Percentiles rank a stretch among this genome's conserved stretches.
phyloP scores from a whole-genome alignment of 2,888 invertebrate genomes.

The Nemotelus nigrinus region DNA sequence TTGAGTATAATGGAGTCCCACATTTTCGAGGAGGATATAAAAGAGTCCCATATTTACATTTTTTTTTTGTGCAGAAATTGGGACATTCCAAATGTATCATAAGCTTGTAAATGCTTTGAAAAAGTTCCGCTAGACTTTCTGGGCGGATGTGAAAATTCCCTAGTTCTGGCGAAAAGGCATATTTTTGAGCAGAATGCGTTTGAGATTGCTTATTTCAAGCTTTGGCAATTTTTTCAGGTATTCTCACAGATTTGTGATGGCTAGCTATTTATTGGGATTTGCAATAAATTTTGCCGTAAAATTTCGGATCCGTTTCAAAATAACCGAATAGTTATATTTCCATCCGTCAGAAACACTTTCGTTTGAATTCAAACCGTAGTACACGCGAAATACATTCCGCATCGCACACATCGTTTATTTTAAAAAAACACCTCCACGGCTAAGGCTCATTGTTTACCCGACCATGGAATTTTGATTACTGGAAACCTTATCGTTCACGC shows the following conservation, averaged over 20 bases:
- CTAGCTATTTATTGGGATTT: neutral
- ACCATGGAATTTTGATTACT: neutral
- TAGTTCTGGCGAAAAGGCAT: neutral
- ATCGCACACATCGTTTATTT: neutral
- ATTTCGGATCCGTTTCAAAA: neutral
- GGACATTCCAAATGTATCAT: too few relatives aligned
- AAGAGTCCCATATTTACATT: too few relatives aligned
- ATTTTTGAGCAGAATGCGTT: neutral
- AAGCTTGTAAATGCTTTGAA: too few relatives aligned
- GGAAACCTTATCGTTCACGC: neutral
- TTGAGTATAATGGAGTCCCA: too few relatives aligned
- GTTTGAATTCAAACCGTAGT: neutral
- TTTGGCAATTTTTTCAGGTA: neutral
- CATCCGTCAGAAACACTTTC: neutral
- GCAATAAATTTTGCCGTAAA: neutral
- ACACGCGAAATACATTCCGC: neutral
- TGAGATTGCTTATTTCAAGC: neutral
- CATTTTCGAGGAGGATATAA: too few relatives aligned
- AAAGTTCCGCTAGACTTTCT: too few relatives aligned
- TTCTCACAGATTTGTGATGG: neutral
- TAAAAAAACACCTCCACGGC: neutral
- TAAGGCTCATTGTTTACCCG: neutral
- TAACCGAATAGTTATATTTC: neutral
- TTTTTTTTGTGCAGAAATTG: too few relatives aligned
- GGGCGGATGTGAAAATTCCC: too few relatives aligned